phyloP scores from a whole-genome alignment of 1,140 invertebrate species.

The Heliconius melpomene region DNA sequence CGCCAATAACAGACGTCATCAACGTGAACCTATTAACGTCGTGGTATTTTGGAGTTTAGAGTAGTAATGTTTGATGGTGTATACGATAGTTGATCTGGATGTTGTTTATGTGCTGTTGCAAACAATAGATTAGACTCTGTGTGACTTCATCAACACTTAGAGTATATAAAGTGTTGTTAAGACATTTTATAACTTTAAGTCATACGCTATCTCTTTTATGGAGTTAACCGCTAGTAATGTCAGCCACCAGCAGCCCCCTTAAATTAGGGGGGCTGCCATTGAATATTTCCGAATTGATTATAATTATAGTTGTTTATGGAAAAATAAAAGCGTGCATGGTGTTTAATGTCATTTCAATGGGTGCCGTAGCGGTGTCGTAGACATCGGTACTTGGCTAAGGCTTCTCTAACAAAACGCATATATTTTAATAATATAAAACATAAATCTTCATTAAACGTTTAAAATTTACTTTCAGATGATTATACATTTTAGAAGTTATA shows the following conservation, averaged over 20 bases:
- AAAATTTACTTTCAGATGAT: neutral
- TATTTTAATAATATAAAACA: neutral
- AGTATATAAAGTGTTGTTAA: constrained; percentile 70
- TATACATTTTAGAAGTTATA: no score
- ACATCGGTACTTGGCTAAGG: constrained; percentile 39
- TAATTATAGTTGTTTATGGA: constrained; percentile 36
- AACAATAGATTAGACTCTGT: constrained; percentile 75
- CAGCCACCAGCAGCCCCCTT: constrained; percentile 23
- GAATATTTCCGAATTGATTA: constrained; percentile 39
- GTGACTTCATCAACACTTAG: constrained; percentile 65
- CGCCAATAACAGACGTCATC: constrained; percentile 36
- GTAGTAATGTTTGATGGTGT: constrained; percentile 79
- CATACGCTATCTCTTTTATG: constrained; percentile 49
- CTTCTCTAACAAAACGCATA: constrained; percentile 43
- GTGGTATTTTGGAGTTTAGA: constrained; percentile 64
- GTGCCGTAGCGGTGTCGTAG: constrained; percentile 62
- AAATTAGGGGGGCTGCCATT: constrained; percentile 38
- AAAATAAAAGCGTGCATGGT: constrained; percentile 65
- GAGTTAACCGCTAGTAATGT: constrained; percentile 50
- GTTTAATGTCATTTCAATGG: constrained; percentile 65
- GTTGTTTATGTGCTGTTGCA: constrained; percentile 78
- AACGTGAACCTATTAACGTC: constrained; percentile 41
- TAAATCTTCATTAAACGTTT: neutral
- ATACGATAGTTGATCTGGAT: constrained; percentile 76
- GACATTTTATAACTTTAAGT: constrained; percentile 65